phyloP scores from a whole-genome alignment of 2,888 invertebrate species.

The Diadromus collaris region DNA sequence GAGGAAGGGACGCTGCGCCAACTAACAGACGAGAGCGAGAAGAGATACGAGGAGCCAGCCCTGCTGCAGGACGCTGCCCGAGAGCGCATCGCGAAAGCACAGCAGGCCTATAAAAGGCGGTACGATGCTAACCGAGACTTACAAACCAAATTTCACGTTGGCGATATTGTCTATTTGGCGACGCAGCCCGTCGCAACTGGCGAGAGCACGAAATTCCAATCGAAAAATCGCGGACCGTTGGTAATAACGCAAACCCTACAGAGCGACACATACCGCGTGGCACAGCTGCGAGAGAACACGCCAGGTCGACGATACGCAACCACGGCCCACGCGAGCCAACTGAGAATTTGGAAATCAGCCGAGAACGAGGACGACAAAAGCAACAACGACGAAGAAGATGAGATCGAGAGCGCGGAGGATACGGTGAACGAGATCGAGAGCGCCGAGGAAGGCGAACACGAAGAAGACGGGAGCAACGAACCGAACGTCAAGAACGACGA shows the following conservation, averaged over 20 bases:
- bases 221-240: background rate
- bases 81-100: background rate
- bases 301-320: background rate
- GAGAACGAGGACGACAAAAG: background rate
- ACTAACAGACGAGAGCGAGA: slow-evolving; percentile 16
- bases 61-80: slow-evolving; percentile 25
- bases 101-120: background rate
- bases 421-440: background rate
- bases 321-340: background rate
- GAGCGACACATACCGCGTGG: background rate
- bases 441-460: background rate
- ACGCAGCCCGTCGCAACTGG: slow-evolving; percentile 19
- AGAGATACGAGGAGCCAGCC: background rate
- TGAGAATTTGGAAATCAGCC: background rate
- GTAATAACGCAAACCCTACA: background rate
- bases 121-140: slow-evolving; percentile 21
- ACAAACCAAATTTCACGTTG: slow-evolving; percentile 23
- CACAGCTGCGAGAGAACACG: background rate
- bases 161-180: slow-evolving; percentile 39
- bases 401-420: background rate
- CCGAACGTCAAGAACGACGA: background rate
- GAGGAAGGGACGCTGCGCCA: slow-evolving; percentile 13
- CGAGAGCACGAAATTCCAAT: slow-evolving; percentile 41
- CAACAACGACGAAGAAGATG: background rate
- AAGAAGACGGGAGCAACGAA: background rate